Conservation (phyloP, 2,888 invertebrate species). For the Eupithecia centaureata region DNA sequence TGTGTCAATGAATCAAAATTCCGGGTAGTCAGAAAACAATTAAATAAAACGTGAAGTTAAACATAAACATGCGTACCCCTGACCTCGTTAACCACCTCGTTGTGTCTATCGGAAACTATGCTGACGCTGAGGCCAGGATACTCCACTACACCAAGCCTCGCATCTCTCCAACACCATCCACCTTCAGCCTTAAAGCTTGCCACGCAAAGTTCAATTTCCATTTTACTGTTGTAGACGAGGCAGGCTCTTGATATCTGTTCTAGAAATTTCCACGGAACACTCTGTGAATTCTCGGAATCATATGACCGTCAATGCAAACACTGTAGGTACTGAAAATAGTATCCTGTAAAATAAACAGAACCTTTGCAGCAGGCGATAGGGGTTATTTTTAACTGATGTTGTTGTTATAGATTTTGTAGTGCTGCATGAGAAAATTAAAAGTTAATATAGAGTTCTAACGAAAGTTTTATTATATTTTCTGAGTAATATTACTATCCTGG, state of each 20-base stretch:
- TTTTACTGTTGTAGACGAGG: not conserved
- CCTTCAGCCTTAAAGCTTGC: not conserved
- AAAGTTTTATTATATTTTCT: not conserved
- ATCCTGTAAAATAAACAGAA: not conserved
- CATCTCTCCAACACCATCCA: not conserved
- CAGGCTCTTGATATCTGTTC: not conserved
- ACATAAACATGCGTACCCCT: constrained; percentile 22
- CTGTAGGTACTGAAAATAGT: not conserved
- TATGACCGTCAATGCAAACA: constrained; percentile 6
- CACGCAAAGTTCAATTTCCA: not conserved
- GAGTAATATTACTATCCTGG: not conserved
- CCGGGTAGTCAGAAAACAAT: not conserved
- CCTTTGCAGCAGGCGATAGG: not conserved
- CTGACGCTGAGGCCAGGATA: not conserved
- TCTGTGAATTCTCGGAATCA: not conserved
- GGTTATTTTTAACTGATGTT: not conserved
- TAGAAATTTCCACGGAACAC: constrained; percentile 12
- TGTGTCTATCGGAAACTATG: constrained; percentile 22
- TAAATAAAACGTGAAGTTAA: constrained; percentile 3
- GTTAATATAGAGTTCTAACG: not conserved
- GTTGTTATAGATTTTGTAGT: not conserved
- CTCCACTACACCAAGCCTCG: not conserved
- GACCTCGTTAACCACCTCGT: constrained; percentile 17
- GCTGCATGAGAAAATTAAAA: not conserved
- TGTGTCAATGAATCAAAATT: not conserved